Conservation (phyloP, 2,888 invertebrate genomes). For the Agonopterix arenella region DNA sequence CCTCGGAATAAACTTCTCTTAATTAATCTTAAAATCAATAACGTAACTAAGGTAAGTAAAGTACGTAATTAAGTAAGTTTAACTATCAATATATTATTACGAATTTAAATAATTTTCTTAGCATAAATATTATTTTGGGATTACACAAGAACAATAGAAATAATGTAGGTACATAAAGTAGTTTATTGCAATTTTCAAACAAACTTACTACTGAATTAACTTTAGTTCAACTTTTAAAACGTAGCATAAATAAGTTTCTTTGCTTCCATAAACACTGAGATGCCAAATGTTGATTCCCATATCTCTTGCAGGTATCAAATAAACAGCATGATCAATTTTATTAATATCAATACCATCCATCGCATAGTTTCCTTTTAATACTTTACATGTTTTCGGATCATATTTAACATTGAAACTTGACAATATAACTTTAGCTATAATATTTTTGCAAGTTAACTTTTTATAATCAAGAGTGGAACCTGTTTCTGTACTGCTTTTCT, state of each 20-base stretch:
- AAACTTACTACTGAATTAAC: not conserved
- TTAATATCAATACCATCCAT: slow-evolving; percentile 24
- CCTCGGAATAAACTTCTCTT: too few species aligned
- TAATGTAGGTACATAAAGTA: not conserved
- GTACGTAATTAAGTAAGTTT: not conserved
- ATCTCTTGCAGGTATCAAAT: slow-evolving; percentile 26
- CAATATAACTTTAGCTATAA: slow-evolving; percentile 21
- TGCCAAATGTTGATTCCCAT: slow-evolving; percentile 22
- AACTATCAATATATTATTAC: not conserved
- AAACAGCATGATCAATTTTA: slow-evolving; percentile 21
- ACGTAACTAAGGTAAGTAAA: not conserved
- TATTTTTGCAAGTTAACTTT: slow-evolving; percentile 25
- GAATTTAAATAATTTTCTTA: not conserved
- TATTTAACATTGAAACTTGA: slow-evolving; percentile 18
- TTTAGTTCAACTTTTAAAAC: not conserved
- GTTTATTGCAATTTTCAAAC: not conserved
- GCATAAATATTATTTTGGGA: not conserved
- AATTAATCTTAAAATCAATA: too few species aligned
- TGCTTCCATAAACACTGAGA: slow-evolving; percentile 16
- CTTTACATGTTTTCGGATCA: slow-evolving; percentile 22
- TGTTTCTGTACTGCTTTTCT: slow-evolving; percentile 11
- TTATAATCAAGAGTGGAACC: slow-evolving; percentile 19
- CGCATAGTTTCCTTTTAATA: slow-evolving; percentile 23
- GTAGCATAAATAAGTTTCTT: slow-evolving; percentile 14
- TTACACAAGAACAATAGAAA: not conserved